Conservation (phyloP, 2,113 vertebrate genomes). For the Otus sunia region DNA sequence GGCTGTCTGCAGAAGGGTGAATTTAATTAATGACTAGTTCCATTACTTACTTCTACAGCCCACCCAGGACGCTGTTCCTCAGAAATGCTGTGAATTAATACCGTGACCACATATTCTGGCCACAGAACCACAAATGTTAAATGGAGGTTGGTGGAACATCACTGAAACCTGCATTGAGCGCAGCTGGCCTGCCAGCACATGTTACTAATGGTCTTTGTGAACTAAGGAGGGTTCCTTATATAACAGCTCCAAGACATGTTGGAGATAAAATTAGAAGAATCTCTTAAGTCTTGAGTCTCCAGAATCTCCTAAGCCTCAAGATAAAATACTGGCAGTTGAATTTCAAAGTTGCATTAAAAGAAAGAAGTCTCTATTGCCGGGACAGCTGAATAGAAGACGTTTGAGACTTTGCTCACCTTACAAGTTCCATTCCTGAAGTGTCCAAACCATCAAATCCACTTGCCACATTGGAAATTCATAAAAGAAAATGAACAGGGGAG, state of each 20-base stretch:
- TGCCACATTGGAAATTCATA: not conserved
- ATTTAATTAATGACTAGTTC: not conserved
- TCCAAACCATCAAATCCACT: not conserved
- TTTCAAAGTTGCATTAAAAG: not conserved
- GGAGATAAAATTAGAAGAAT: not conserved
- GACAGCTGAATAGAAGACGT: not conserved
- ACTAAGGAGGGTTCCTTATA: not conserved
- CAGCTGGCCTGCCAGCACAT: not conserved
- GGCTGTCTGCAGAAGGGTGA: not conserved
- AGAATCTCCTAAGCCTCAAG: not conserved
- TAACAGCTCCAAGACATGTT: not conserved
- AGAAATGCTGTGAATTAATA: slow-evolving; percentile 21
- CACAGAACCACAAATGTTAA: not conserved
- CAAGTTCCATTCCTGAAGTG: not conserved
- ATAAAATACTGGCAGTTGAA: not conserved
- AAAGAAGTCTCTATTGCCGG: not conserved
- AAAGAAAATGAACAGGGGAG: not conserved
- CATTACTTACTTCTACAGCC: not conserved
- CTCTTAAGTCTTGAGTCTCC: not conserved
- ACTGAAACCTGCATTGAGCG: not conserved
- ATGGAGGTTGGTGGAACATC: not conserved
- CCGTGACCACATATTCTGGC: slow-evolving; percentile 2
- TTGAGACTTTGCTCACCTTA: not conserved
- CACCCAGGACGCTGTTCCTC: not conserved
- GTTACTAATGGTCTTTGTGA: not conserved